Conservation (phyloP, 2,888 invertebrate genomes). For the Tipula helvola region DNA sequence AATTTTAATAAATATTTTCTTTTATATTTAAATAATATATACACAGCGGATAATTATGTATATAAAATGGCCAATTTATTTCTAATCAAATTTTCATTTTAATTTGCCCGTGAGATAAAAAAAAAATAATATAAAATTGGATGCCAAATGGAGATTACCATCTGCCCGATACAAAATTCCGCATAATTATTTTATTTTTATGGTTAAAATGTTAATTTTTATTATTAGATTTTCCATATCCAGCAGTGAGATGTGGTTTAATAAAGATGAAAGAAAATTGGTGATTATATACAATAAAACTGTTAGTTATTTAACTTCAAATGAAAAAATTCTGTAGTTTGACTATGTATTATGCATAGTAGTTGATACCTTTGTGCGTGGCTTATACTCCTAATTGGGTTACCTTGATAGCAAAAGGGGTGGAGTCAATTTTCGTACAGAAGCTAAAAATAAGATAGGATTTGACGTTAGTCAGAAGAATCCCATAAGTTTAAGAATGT, state of each 20-base stretch:
- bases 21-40: too few relatives aligned
- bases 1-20: not conserved
- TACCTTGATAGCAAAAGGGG: too few relatives aligned
- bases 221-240: not conserved
- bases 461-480: too few relatives aligned
- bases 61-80: not conserved
- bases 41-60: not conserved
- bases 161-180: not conserved
- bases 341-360: too few relatives aligned
- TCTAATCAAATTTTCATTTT: not conserved
- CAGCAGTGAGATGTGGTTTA: not conserved
- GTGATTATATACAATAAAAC: not conserved
- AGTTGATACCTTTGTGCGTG: too few relatives aligned
- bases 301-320: not conserved
- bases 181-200: not conserved
- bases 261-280: not conserved
- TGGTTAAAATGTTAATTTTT: not conserved
- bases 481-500: too few relatives aligned
- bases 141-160: not conserved
- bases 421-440: too few relatives aligned
- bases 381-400: too few relatives aligned
- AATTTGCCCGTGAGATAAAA: not conserved
- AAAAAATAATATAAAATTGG: not conserved
- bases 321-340: too few relatives aligned
- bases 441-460: too few relatives aligned